Percentiles rank a stretch among this genome's conserved stretches.
These are phyloP conservation scores for Carcinoscorpius rotundicauda DNA, from an alignment of 1,140 invertebrate species.

Conservation along the genomic window DNA sequence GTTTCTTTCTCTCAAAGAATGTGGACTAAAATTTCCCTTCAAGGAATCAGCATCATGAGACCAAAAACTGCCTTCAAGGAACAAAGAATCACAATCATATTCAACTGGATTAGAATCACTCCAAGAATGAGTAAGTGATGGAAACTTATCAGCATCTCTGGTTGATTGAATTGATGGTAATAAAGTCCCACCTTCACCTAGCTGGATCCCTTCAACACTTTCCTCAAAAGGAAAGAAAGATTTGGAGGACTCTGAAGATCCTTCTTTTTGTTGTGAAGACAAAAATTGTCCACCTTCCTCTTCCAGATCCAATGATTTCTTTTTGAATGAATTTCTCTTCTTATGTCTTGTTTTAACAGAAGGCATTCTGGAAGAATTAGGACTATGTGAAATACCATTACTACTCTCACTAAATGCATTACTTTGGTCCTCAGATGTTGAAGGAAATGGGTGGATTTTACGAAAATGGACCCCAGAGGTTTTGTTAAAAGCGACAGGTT, in stretches of 20 bases:
- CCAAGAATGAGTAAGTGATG: no score
- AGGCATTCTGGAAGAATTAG: no score
- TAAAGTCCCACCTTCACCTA: no score
- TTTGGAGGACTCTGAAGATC: no score
- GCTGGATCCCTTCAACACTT: no score
- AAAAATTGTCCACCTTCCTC: neutral
- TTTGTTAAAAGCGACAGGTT: neutral
- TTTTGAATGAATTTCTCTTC: neutral
- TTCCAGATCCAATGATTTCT: neutral
- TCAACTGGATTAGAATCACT: neutral
- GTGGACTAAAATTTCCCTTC: slow-evolving; percentile 4
- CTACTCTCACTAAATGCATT: neutral
- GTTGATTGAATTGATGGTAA: no score
- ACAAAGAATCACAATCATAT: neutral
- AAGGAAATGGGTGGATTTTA: neutral
- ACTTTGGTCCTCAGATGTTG: neutral
- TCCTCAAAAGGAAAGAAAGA: no score
- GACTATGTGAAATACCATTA: no score
- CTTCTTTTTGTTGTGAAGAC: no score
- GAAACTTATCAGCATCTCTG: no score
- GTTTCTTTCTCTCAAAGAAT: neutral
- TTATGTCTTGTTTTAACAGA: neutral
- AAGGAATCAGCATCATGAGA: slow-evolving; percentile 1
- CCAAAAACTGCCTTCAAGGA: neutral
- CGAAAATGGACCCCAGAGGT: neutral